Evolutionary conservation across 2,888 invertebrate genomes (phyloP).

Genomic region (Carpatolechia fugitivella): DNA sequence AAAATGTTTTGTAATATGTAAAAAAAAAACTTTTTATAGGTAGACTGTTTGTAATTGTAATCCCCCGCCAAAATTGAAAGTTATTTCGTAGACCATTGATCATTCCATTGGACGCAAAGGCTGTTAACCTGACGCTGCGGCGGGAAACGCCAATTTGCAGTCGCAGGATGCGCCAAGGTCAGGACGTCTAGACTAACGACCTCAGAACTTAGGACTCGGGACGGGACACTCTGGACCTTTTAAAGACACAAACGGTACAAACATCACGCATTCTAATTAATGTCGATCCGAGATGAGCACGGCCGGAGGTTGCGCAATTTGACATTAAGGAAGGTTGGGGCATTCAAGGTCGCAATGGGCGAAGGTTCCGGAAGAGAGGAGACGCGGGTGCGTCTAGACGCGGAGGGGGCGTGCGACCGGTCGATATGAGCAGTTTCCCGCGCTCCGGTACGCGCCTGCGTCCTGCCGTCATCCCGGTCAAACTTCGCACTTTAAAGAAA

Average conservation of each 20-base stretch:
- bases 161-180: constrained; percentile 65
- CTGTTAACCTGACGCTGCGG: constrained; percentile 52
- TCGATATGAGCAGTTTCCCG: constrained; percentile 78
- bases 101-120: constrained; percentile 36
- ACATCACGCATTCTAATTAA: constrained; percentile 45
- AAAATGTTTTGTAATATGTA: too few relatives aligned
- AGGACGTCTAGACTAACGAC: constrained; percentile 60
- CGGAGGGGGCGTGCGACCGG: constrained; percentile 60
- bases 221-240: constrained; percentile 30
- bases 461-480: constrained; percentile 46
- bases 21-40: too few relatives aligned
- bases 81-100: constrained; percentile 2
- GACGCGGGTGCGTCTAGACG: constrained; percentile 75
- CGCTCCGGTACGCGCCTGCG: constrained; percentile 76
- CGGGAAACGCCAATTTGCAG: constrained; percentile 51
- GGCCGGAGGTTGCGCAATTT: constrained; percentile 57
- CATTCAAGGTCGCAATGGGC: constrained; percentile 75
- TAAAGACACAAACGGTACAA: constrained; percentile 23
- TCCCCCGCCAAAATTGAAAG: not conserved
- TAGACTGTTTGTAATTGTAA: too few relatives aligned
- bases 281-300: constrained; percentile 47
- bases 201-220: constrained; percentile 33
- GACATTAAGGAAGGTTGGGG: constrained; percentile 74
- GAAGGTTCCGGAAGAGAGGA: constrained; percentile 75
- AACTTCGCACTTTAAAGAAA: constrained; percentile 47